These are phyloP conservation scores for Hemiprocne comata DNA, from an alignment of 2,113 vertebrate genomes.

Conservation along the genomic window DNA sequence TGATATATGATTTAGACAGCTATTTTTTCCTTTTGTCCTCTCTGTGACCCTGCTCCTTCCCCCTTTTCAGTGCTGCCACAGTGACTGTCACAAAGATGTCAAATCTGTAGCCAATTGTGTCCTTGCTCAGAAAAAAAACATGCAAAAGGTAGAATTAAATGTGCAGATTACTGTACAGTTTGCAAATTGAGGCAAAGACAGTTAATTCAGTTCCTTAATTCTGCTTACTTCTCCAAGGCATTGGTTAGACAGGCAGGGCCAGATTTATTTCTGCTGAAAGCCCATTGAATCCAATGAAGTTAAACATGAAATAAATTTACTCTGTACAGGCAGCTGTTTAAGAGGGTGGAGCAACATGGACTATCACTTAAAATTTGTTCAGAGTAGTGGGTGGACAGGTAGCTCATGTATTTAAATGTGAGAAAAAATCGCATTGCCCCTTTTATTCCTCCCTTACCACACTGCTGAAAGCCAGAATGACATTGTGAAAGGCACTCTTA, in stretches of 20 bases:
- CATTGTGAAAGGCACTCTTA: neutral
- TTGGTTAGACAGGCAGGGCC: neutral
- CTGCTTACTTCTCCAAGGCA: neutral
- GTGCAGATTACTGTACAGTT: neutral
- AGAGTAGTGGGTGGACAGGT: accelerated
- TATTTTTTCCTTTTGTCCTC: slow-evolving; percentile 70
- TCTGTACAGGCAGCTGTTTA: neutral
- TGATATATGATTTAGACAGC: slow-evolving; percentile 73
- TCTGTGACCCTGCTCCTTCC: slow-evolving; percentile 63
- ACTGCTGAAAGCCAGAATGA: neutral
- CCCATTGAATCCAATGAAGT: neutral
- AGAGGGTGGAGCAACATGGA: neutral
- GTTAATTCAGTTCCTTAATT: neutral
- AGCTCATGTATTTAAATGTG: neutral
- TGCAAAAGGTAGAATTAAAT: neutral
- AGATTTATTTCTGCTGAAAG: neutral
- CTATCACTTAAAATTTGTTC: neutral
- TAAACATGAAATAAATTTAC: neutral
- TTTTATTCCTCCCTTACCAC: neutral
- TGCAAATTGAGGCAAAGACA: neutral
- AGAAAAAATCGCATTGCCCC: neutral
- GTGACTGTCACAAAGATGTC: slow-evolving; percentile 43
- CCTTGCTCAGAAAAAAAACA: neutral
- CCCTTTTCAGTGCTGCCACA: slow-evolving; percentile 20
- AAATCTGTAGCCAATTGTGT: slow-evolving; percentile 11